Evolutionary conservation across 2,888 invertebrate genomes (phyloP).

Genomic region (Cheilosia scutellata): DNA sequence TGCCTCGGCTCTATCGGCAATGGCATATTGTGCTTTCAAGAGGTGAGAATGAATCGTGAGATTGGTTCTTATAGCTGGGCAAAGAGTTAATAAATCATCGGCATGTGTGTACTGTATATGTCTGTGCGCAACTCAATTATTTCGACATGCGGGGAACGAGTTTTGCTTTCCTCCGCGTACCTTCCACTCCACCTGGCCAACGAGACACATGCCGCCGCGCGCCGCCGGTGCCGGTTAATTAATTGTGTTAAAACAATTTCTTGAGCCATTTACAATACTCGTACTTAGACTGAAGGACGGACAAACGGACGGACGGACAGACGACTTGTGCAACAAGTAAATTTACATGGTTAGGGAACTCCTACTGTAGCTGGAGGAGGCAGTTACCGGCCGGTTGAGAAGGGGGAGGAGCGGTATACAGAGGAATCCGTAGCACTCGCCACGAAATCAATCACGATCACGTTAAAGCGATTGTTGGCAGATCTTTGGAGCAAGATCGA

Average conservation of each 20-base stretch:
- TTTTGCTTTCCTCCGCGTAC: slow-evolving; percentile 21
- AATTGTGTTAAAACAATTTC: slow-evolving; percentile 75
- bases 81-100: slow-evolving; percentile 69
- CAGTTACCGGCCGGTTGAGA: not conserved
- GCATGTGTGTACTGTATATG: slow-evolving; percentile 19
- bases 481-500: slow-evolving; percentile 59
- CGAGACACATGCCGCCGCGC: slow-evolving; percentile 46
- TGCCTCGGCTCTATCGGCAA: not conserved
- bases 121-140: slow-evolving; percentile 52
- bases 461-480: slow-evolving; percentile 61
- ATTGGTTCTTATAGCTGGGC: slow-evolving; percentile 54
- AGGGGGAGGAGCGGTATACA: not conserved
- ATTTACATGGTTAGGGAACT: slow-evolving; percentile 65
- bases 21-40: not conserved
- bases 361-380: slow-evolving; percentile 15
- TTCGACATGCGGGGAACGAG: slow-evolving; percentile 56
- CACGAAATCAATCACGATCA: slow-evolving; percentile 73
- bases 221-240: slow-evolving; percentile 56
- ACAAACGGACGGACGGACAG: not conserved
- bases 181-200: not conserved
- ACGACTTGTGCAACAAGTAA: slow-evolving; percentile 71
- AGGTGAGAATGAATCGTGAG: slow-evolving; percentile 70
- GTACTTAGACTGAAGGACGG: slow-evolving; percentile 34
- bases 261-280: slow-evolving; percentile 58
- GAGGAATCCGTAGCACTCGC: slow-evolving; percentile 54